Evolutionary conservation across 2,888 invertebrate genomes (phyloP).

Genomic region (Coleophora deauratella): DNA sequence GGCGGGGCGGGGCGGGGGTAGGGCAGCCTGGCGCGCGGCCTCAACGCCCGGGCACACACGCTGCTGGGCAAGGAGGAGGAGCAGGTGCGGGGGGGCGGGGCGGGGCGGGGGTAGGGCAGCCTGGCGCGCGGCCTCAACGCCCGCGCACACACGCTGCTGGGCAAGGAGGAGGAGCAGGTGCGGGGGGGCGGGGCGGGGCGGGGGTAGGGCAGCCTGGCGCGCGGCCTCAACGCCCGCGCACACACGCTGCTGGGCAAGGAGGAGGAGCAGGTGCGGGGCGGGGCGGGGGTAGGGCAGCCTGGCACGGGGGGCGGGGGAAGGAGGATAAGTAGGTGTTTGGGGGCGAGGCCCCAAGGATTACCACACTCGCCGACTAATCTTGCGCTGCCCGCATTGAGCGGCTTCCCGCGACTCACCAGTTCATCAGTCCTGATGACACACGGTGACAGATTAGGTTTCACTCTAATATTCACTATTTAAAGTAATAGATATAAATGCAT

Average conservation of each 20-base stretch:
- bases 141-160: constrained; percentile 89
- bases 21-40: constrained; percentile 82
- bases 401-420: no score
- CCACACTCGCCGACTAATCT: no score
- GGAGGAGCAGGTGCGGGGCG: constrained; percentile 83
- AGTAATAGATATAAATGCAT: no score
- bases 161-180: constrained; percentile 89
- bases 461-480: no score
- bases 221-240: constrained; percentile 72
- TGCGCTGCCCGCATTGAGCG: no score
- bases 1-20: constrained; percentile 83
- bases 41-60: constrained; percentile 80
- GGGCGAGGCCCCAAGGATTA: no score
- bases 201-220: neutral
- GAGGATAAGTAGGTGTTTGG: constrained; percentile 67
- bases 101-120: constrained; percentile 76
- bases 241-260: constrained; percentile 79
- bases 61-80: no score
- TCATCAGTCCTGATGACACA: no score
- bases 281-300: constrained; percentile 86
- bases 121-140: constrained; percentile 76
- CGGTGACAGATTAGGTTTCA: no score
- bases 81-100: constrained; percentile 70
- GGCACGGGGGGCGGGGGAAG: constrained; percentile 77
- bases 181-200: no score